These are phyloP conservation scores for Drosophila navojoa DNA, from an alignment of 1,140 invertebrate genomes.

Conservation along the genomic window DNA sequence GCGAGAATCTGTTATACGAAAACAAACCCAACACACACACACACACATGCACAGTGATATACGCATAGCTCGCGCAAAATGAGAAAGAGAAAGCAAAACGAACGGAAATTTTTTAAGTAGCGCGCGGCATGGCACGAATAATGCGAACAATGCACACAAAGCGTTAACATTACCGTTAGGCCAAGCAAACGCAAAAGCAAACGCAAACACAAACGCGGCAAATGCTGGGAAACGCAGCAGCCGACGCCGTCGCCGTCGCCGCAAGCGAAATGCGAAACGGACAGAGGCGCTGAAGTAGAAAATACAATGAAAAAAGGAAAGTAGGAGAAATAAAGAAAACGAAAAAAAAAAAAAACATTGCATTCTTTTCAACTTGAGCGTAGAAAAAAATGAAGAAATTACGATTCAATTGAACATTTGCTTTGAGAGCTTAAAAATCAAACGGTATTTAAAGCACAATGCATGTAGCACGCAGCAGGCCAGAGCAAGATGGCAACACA, in stretches of 20 bases:
- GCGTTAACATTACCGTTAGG: slow-evolving; percentile 42
- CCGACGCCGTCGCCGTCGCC: slow-evolving; percentile 25
- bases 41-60: not conserved
- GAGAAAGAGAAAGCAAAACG: slow-evolving; percentile 35
- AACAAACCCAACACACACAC: slow-evolving; percentile 47
- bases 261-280: slow-evolving; percentile 7
- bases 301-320: not conserved
- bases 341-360: slow-evolving; percentile 4
- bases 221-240: slow-evolving; percentile 49
- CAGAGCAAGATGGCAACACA: not conserved
- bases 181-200: slow-evolving; percentile 14
- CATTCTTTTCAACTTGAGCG: slow-evolving; percentile 29
- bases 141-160: slow-evolving; percentile 50
- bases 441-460: not conserved
- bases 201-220: slow-evolving; percentile 10
- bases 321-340: not conserved
- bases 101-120: slow-evolving; percentile 50
- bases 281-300: slow-evolving; percentile 1
- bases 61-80: slow-evolving; percentile 26
- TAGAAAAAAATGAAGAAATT: not conserved
- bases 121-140: slow-evolving; percentile 46
- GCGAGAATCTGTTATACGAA: slow-evolving; percentile 67
- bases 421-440: slow-evolving; percentile 6
- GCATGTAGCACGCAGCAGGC: not conserved
- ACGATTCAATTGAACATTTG: slow-evolving; percentile 11